phyloP scores from a whole-genome alignment of 2,113 vertebrate species.

The Trogon melanurus region DNA sequence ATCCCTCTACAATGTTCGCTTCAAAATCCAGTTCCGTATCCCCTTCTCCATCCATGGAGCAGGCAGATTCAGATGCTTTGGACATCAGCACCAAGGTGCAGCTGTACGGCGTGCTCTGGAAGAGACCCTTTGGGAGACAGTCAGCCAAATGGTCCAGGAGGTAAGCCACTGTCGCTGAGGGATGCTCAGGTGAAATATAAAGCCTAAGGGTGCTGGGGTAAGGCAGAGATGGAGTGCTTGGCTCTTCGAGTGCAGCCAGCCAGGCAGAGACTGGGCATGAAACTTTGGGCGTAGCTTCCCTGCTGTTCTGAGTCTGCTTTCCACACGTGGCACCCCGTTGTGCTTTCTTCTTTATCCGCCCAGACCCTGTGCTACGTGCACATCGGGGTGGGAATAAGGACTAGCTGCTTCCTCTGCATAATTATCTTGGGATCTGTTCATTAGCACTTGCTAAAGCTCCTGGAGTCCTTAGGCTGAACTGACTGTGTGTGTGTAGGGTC shows the following conservation, averaged over 20 bases:
- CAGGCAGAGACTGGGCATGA: not conserved
- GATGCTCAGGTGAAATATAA: not conserved
- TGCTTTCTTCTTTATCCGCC: not conserved
- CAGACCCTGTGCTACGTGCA: not conserved
- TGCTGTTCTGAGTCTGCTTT: not conserved
- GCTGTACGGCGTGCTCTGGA: slow-evolving; percentile 95
- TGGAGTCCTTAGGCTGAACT: not conserved
- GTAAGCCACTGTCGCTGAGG: slow-evolving; percentile 68
- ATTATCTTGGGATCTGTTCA: not conserved
- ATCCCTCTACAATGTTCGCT: slow-evolving; percentile 76
- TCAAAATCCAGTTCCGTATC: slow-evolving; percentile 81
- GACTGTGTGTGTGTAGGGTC: fast-evolving
- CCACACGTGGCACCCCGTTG: fast-evolving
- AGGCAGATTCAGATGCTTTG: slow-evolving; percentile 86
- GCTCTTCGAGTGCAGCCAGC: not conserved
- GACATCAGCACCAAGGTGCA: slow-evolving; percentile 99
- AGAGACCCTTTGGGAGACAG: slow-evolving; percentile 91
- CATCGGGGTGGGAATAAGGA: not conserved
- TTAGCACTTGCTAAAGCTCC: not conserved
- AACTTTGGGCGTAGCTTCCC: not conserved
- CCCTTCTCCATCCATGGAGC: slow-evolving; percentile 91
- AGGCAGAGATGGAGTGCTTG: not conserved
- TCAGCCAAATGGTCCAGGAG: slow-evolving; percentile 96
- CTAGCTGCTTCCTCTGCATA: not conserved
- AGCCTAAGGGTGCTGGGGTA: not conserved